A percentile compares a stretch with the other conserved stretches of the same genome.
phyloP scores from a whole-genome alignment of 2,888 invertebrate species.

The Drosophila helvetica region DNA sequence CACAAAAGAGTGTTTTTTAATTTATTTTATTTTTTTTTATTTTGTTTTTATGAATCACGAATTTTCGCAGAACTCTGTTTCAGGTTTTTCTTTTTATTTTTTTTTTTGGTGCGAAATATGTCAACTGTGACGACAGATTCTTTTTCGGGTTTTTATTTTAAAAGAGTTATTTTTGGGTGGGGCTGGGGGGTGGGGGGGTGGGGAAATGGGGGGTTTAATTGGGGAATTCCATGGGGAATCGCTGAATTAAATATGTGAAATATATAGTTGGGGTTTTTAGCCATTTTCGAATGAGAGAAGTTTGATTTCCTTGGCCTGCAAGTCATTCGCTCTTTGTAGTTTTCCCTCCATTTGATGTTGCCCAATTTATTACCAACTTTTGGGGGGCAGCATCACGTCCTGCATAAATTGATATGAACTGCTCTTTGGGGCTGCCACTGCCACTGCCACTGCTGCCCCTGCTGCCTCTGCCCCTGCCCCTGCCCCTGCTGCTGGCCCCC shows the following conservation, averaged over 20 bases:
- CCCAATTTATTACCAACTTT: slow-evolving; percentile 25
- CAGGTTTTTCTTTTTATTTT: neutral
- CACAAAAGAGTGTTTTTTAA: slow-evolving; percentile 36
- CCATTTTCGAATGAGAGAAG: slow-evolving; percentile 2
- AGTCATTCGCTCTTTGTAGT: neutral
- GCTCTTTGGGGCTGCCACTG: slow-evolving; percentile 9
- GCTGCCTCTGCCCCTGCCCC: no score
- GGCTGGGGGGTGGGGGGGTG: neutral
- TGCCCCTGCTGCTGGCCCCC: slow-evolving; percentile 31
- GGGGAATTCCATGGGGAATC: neutral
- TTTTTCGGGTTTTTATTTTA: slow-evolving; percentile 7
- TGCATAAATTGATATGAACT: slow-evolving; percentile 59
- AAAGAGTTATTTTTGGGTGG: slow-evolving; percentile 2
- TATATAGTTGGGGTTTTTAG: neutral
- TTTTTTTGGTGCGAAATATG: slow-evolving; percentile 39
- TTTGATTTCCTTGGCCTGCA: slow-evolving; percentile 1
- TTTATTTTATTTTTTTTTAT: slow-evolving; percentile 26
- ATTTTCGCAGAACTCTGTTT: neutral
- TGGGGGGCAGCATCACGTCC: slow-evolving; percentile 47
- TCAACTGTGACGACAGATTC: slow-evolving; percentile 48
- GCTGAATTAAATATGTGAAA: neutral
- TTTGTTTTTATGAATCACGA: slow-evolving; percentile 24
- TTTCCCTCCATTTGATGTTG: neutral
- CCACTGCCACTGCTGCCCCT: no score
- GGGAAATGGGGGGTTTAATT: slow-evolving; percentile 1